Base-by-base conservation (phyloP, 2,113 vertebrate genomes). In the Sebastes fasciatus region DNA sequence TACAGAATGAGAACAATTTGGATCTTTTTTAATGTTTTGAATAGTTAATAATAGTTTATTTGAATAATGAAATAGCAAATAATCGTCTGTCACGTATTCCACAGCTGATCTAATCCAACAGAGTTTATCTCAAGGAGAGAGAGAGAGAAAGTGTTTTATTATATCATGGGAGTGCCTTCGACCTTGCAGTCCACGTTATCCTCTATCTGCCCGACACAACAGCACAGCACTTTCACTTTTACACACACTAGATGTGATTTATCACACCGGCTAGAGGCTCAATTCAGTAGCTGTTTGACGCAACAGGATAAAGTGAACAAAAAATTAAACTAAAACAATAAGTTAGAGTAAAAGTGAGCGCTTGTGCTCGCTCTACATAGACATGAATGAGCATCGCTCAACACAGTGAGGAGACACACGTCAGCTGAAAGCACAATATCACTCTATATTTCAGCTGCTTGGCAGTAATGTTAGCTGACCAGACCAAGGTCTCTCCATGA, bases 141-240 rank as follows among this genome's bases (percentile, higher is more conserved):
- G 45, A 67, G 40, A 64, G 65, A 61, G 21, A 49, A 17, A 40
- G 21, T 60, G 21, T 63, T 81, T 75, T n/a, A 68, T 12, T 81
- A 42, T 66, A 43, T 66, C 70, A 70, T 0, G 54, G n/a, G 4
- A 10, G 21, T 81, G 83, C 51, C 55, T 75, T 48, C 80, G 89
- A 88, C 92, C 88, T 92, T 87, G 83, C 34, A 70, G 26, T 21
- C 46, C 19, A 42, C 46, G 64, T 34, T 67, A 83, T 65, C 60
- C 49, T 57, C 26, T 88, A 91, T 91, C 88, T 80, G 21, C 19
- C 19, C 6, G 81, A 82, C 79, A 78, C 82, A 75, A 79, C 77
- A 52, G 45, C 9, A 34, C 52, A 14, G 17, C 4, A 21, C 57
- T 79, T 80, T 75, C 51, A 21, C 43, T 69, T 72, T 64, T 68